Conservation (phyloP, 2,888 invertebrate genomes). For the Elmis aenea region DNA sequence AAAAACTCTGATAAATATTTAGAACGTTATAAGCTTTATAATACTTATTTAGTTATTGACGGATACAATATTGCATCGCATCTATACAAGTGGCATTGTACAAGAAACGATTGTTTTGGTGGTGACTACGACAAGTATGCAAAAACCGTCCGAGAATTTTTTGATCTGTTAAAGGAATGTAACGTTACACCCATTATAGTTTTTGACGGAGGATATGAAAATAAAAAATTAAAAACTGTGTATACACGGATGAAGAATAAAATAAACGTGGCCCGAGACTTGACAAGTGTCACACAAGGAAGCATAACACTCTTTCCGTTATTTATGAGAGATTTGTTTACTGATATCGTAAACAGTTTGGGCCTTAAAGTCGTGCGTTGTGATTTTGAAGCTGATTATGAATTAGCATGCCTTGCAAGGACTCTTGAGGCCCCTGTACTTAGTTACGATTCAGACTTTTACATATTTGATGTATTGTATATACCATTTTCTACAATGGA, state of each 20-base stretch:
- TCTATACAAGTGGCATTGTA: constrained; percentile 59
- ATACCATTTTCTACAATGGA: constrained; percentile 71
- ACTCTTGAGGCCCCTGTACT: constrained; percentile 78
- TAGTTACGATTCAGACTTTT: constrained; percentile 93
- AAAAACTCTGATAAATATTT: constrained; percentile 61
- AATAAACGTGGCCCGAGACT: constrained; percentile 53
- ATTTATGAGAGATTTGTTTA: constrained; percentile 69
- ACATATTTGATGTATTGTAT: constrained; percentile 77
- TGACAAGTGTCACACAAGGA: constrained; percentile 54
- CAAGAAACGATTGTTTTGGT: constrained; percentile 69
- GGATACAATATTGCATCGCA: constrained; percentile 72
- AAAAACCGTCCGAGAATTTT: constrained; percentile 61
- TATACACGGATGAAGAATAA: constrained; percentile 56
- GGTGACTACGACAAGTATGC: constrained; percentile 81
- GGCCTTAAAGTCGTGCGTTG: constrained; percentile 66
- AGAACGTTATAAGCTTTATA: constrained; percentile 58
- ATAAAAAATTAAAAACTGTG: constrained; percentile 65
- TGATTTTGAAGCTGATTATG: constrained; percentile 85
- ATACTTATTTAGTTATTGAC: constrained; percentile 70
- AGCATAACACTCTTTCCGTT: constrained; percentile 66
- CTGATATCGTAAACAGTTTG: constrained; percentile 61
- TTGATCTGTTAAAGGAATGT: constrained; percentile 64
- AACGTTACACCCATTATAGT: constrained; percentile 68
- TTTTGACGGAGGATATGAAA: constrained; percentile 75
- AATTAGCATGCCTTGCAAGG: constrained; percentile 77